Evolutionary conservation across 2,113 vertebrate genomes (phyloP).

Genomic region (Micronisus gabar): DNA sequence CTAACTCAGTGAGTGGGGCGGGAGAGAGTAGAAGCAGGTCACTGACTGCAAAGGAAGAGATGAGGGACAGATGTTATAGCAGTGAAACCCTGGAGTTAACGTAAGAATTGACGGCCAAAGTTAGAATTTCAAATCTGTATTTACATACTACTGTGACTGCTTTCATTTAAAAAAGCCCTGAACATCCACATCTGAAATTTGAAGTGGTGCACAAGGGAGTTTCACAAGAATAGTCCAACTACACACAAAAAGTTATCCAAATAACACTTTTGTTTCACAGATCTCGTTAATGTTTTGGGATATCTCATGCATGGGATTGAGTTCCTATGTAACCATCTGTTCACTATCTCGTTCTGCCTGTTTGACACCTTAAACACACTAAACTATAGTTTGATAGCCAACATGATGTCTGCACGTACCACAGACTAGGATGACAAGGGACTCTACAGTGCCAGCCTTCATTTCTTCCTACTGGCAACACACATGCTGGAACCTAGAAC

Average conservation of each 20-base stretch:
- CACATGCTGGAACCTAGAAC: neutral
- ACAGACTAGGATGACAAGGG: neutral
- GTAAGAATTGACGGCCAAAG: neutral
- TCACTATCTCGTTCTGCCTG: neutral
- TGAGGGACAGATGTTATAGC: neutral
- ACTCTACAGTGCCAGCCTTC: too few species aligned
- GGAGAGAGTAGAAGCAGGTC: neutral
- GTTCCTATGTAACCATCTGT: neutral
- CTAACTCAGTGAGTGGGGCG: too few species aligned
- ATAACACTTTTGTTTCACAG: neutral
- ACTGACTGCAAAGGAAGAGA: neutral
- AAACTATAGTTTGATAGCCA: neutral
- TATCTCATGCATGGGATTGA: neutral
- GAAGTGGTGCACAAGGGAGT: neutral
- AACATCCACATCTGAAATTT: neutral
- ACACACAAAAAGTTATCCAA: neutral
- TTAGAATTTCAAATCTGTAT: neutral
- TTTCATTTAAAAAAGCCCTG: neutral
- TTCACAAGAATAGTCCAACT: neutral
- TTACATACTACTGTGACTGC: neutral
- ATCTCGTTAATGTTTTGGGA: neutral
- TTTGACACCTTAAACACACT: neutral
- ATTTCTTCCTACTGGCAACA: neutral
- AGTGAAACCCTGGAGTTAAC: neutral
- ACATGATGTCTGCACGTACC: neutral